phyloP scores from a whole-genome alignment of 2,888 invertebrate species.

The Eurytoma californica region DNA sequence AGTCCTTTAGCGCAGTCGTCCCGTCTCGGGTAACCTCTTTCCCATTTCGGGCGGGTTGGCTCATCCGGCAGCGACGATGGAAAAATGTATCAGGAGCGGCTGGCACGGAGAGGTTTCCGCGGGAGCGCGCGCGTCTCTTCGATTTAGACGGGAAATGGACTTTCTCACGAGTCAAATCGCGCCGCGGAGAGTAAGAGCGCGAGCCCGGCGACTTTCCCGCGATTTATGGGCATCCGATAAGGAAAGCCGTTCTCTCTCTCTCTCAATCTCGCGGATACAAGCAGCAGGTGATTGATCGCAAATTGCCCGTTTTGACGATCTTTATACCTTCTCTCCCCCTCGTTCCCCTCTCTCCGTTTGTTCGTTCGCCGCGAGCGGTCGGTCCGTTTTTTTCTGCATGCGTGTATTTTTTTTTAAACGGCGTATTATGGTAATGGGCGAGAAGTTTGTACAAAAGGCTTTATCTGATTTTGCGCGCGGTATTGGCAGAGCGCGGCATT shows the following conservation, averaged over 20 bases:
- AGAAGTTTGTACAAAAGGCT: not conserved
- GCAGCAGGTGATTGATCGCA: slow-evolving; percentile 34
- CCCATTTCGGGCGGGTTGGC: too few relatives aligned
- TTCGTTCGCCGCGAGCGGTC: not conserved
- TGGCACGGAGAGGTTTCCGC: slow-evolving; percentile 21
- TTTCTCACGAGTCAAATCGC: slow-evolving; percentile 53
- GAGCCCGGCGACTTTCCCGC: slow-evolving; percentile 45
- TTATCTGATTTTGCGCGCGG: slow-evolving; percentile 17
- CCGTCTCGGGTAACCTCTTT: too few relatives aligned
- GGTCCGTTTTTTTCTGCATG: not conserved
- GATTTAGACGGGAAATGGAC: slow-evolving; percentile 49
- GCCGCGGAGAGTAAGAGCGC: slow-evolving; percentile 10
- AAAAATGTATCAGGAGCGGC: not conserved
- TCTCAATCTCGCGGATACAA: slow-evolving; percentile 20
- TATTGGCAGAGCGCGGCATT: slow-evolving; percentile 6
- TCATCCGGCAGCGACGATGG: too few relatives aligned
- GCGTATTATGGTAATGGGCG: not conserved
- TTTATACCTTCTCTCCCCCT: not conserved
- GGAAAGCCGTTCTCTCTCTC: slow-evolving; percentile 13
- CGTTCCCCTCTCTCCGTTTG: slow-evolving; percentile 10
- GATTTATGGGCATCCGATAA: slow-evolving; percentile 54
- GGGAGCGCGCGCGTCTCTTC: slow-evolving; percentile 40
- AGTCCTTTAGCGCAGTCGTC: too few relatives aligned
- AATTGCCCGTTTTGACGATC: slow-evolving; percentile 37
- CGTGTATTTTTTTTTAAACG: slow-evolving; percentile 8